phyloP scores from a whole-genome alignment of 2,888 invertebrate genomes.

The Leptopilina myrica region DNA sequence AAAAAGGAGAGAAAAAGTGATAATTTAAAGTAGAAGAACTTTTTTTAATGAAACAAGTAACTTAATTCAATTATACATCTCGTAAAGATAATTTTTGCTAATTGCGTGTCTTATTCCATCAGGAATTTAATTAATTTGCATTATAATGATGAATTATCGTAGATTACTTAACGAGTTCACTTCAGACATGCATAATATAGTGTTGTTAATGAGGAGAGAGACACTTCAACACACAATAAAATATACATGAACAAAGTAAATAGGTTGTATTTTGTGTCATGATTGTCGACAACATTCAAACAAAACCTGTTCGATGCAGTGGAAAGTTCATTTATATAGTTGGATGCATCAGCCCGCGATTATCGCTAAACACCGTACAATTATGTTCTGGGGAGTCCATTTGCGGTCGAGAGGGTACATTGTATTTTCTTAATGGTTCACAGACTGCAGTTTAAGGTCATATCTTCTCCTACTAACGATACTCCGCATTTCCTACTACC shows the following conservation, averaged over 20 bases:
- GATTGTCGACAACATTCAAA: neutral
- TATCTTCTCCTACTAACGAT: constrained; percentile 55
- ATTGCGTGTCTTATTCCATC: neutral
- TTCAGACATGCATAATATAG: neutral
- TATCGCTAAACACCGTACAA: constrained; percentile 59
- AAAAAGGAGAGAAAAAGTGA: neutral
- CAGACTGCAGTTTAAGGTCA: constrained; percentile 54
- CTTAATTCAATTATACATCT: neutral
- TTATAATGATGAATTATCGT: neutral
- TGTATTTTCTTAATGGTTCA: constrained; percentile 67
- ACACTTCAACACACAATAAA: neutral
- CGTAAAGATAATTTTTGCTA: neutral
- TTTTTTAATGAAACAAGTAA: neutral
- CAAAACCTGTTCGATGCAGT: constrained; percentile 35
- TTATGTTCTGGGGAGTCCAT: constrained; percentile 51
- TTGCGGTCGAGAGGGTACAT: constrained; percentile 54
- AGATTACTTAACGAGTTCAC: neutral
- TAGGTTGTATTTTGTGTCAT: constrained; percentile 28
- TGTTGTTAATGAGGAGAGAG: neutral
- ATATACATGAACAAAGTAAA: constrained; percentile 1
- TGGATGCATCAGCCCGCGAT: constrained; percentile 60
- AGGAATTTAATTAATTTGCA: constrained; percentile 3
- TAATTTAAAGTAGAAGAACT: constrained; percentile 7
- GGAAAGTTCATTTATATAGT: constrained; percentile 49
- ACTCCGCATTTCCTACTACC: constrained; percentile 17